phyloP scores from a whole-genome alignment of 2,888 invertebrate species.

The Acrobasis consociella region DNA sequence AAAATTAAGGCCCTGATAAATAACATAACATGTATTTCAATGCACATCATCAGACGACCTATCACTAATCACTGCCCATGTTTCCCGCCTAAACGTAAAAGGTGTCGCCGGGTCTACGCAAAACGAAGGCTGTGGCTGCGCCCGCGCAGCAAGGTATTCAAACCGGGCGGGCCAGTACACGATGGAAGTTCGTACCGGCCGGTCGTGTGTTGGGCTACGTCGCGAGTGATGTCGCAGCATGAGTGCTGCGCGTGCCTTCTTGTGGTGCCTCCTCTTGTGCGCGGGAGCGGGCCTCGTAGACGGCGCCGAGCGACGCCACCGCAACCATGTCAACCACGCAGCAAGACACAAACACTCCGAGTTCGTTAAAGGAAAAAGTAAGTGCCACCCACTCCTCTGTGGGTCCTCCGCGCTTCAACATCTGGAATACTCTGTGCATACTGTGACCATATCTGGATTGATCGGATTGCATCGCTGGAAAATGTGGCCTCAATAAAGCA shows the following conservation, averaged over 20 bases:
- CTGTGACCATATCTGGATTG: constrained; percentile 15
- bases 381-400: constrained; percentile 71
- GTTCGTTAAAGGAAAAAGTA: constrained; percentile 91
- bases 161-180: constrained; percentile 70
- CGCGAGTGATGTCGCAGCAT: constrained; percentile 80
- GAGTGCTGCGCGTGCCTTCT: constrained; percentile 68
- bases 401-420: constrained; percentile 31
- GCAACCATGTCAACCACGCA: constrained; percentile 52
- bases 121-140: constrained; percentile 58
- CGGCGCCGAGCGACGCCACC: constrained; percentile 58
- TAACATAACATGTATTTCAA: too few relatives aligned
- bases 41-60: not conserved
- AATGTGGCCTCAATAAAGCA: constrained; percentile 33
- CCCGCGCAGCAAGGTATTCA: constrained; percentile 61
- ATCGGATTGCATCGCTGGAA: constrained; percentile 26
- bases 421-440: constrained; percentile 23
- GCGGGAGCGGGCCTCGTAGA: constrained; percentile 50
- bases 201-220: constrained; percentile 62
- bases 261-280: constrained; percentile 68
- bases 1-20: too few relatives aligned
- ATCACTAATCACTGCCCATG: constrained; percentile 9
- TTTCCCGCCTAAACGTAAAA: constrained; percentile 51
- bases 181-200: constrained; percentile 70
- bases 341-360: constrained; percentile 81
- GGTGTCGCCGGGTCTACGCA: constrained; percentile 41